phyloP scores from a whole-genome alignment of 2,797 vertebrate species.

The Sebastolobus altivelis region DNA sequence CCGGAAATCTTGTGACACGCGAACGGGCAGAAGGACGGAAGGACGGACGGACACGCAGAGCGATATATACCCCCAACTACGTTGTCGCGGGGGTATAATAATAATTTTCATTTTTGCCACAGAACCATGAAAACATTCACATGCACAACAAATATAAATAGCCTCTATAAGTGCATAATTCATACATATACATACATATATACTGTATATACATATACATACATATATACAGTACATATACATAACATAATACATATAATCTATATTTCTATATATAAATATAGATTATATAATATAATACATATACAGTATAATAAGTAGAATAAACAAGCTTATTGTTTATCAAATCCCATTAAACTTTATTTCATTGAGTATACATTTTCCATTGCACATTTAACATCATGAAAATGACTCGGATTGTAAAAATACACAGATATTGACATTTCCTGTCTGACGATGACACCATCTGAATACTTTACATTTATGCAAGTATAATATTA shows the following conservation, averaged over 20 bases:
- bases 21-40: too few species aligned
- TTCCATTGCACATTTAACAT: constrained; percentile 65
- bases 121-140: not conserved
- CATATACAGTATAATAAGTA: not conserved
- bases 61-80: too few species aligned
- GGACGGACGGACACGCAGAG: too few species aligned
- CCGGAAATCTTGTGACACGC: too few species aligned
- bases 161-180: too few species aligned
- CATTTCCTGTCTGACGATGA: constrained; percentile 61
- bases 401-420: constrained; percentile 56
- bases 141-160: too few species aligned
- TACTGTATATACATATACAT: not conserved
- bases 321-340: constrained; percentile 35
- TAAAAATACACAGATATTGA: constrained; percentile 70
- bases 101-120: not conserved
- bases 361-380: constrained; percentile 62
- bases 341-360: constrained; percentile 65
- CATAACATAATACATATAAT: not conserved
- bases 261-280: too few species aligned
- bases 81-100: too few species aligned
- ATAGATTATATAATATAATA: not conserved
- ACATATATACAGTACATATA: not conserved
- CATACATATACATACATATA: too few species aligned
- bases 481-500: constrained; percentile 33
- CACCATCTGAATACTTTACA: constrained; percentile 52